Conservation (phyloP, 2,113 vertebrate genomes). For the Halichoerus grypus region DNA sequence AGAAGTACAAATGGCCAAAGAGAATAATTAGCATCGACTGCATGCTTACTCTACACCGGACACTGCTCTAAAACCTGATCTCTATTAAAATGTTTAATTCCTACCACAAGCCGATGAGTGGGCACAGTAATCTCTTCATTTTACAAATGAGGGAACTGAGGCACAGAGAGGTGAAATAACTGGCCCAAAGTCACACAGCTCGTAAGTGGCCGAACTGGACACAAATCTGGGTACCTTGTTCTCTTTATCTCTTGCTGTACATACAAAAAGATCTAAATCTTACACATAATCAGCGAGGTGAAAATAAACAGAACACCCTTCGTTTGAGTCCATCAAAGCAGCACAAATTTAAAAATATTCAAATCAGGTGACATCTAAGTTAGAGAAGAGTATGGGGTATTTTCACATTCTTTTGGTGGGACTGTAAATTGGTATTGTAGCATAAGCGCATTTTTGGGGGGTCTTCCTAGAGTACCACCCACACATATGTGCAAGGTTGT, state of each 20-base stretch:
- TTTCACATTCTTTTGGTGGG: not conserved
- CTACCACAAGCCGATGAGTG: not conserved
- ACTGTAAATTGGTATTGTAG: not conserved
- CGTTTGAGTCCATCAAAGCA: not conserved
- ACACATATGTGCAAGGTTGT: not conserved
- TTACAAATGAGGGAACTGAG: not conserved
- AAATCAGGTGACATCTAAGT: not conserved
- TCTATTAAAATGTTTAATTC: not conserved
- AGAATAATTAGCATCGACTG: not conserved
- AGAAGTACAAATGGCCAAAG: not conserved
- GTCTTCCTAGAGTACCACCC: not conserved
- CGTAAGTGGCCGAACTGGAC: not conserved
- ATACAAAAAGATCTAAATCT: not conserved
- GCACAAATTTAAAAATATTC: not conserved
- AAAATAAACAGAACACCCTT: not conserved
- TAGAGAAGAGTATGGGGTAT: not conserved
- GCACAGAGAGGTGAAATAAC: not conserved
- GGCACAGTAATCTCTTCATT: not conserved
- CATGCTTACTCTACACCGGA: not conserved
- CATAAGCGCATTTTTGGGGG: not conserved
- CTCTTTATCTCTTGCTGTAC: not conserved
- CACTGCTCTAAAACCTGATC: not conserved
- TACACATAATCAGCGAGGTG: not conserved
- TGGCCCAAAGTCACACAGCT: not conserved
- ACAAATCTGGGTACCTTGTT: not conserved